Base-by-base conservation (phyloP, 2,797 vertebrate species). In the Hylomyscus alleni region DNA sequence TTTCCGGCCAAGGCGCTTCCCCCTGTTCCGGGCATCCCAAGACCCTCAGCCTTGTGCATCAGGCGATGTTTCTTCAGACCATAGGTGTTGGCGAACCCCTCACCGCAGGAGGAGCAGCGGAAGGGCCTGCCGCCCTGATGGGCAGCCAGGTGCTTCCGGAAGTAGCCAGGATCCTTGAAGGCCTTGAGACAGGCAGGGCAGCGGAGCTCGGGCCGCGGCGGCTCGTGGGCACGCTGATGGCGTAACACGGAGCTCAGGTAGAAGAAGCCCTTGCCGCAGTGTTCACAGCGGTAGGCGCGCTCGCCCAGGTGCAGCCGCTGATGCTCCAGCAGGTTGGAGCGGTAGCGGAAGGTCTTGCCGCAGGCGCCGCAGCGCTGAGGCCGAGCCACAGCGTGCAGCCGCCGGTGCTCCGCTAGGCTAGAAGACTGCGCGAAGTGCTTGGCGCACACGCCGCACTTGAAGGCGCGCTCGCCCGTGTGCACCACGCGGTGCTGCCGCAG, bases 401-500 rank as follows among this genome's bases (percentile, higher is more conserved):
- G 95, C 20, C 98, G 98, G 85, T 98, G 98, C 65, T 99, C 98
- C 0, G 98, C 98, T 95, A 98, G 92, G 83, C 98, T 98, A 88
- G 98, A 98, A 0, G 98, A 98, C 8, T 98, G 99, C 90, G 99
- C 99, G 98, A 99, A 99, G 83, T 98, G 98, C 75, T 98, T 98
- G 94, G 97, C 98, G 60, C 98, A 99, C 52, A 98, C 98, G 0
- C 98, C 98, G 0, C 98, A 99, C n/a, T 98, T 99, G 98, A 99
- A 99, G 98, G 99, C 99, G 58, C 99, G 99, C 93, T 99, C 99
- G 6, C 99, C 99, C 0, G 99, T 99, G 98, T 99, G 99, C 85
- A 99, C 99, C 7, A 99, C 99, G 85, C 99, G 99, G 98, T 99
- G 99, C 96, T 99, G 99, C 96, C 99, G 99, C 65, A 99, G 99